phyloP scores from a whole-genome alignment of 1,140 invertebrate genomes.

The Proctacanthus coquilletti region DNA sequence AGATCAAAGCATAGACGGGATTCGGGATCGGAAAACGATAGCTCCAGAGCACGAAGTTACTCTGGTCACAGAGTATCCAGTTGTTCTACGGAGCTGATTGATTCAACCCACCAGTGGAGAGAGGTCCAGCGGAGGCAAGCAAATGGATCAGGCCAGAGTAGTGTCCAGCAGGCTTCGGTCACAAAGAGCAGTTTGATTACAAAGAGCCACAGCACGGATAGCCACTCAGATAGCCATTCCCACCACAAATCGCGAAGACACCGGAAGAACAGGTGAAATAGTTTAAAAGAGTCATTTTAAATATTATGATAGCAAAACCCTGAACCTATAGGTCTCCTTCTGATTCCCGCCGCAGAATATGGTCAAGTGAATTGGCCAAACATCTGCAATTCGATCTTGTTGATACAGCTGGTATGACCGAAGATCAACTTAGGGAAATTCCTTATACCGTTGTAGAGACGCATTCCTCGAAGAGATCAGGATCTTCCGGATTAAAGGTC shows the following conservation, averaged over 20 bases:
- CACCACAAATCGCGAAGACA: slow-evolving; percentile 37
- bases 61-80: slow-evolving; percentile 29
- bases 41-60: slow-evolving; percentile 29
- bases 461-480: slow-evolving; percentile 28
- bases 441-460: slow-evolving; percentile 80
- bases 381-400: slow-evolving; percentile 82
- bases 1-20: slow-evolving; percentile 42
- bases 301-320: too few species aligned
- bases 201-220: slow-evolving; percentile 34
- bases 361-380: slow-evolving; percentile 55
- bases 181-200: slow-evolving; percentile 35
- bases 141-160: slow-evolving; percentile 36
- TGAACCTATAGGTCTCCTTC: slow-evolving; percentile 37
- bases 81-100: slow-evolving; percentile 53
- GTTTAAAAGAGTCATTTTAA: too few species aligned
- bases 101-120: slow-evolving; percentile 73
- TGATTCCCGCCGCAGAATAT: slow-evolving; percentile 39
- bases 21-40: slow-evolving; percentile 40
- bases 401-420: slow-evolving; percentile 75
- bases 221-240: slow-evolving; percentile 33
- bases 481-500: slow-evolving; percentile 23
- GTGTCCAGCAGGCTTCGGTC: slow-evolving; percentile 48
- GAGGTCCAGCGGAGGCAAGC: slow-evolving; percentile 62
- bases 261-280: slow-evolving; percentile 44
- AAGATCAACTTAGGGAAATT: slow-evolving; percentile 77